Percentiles rank a stretch among this genome's conserved stretches.
Evolutionary conservation across 1,140 invertebrate species (phyloP).

Genomic region (Macrobrachium nipponense): DNA sequence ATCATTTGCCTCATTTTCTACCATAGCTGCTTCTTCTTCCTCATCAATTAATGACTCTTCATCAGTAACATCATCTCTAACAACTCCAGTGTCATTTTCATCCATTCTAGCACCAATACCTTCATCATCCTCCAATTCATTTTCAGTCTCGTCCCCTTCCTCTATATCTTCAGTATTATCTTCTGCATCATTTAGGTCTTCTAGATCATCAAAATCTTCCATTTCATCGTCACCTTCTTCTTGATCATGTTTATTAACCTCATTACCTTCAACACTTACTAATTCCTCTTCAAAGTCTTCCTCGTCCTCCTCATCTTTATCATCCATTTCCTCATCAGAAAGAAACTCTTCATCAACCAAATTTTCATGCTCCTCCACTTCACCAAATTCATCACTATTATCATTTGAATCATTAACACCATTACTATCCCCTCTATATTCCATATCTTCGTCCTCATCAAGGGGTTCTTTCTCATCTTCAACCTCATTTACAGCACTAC

Average conservation of each 20-base stretch:
- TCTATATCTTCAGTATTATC: neutral
- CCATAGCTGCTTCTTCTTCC: neutral
- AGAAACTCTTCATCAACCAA: neutral
- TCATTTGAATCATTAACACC: neutral
- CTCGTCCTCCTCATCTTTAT: neutral
- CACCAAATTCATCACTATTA: neutral
- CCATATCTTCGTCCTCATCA: neutral
- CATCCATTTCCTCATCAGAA: neutral
- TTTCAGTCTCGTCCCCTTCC: neutral
- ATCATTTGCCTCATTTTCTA: no score
- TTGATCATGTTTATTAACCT: neutral
- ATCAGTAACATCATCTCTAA: neutral
- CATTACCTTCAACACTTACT: neutral
- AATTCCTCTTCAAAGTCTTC: neutral
- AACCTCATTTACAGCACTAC: neutral
- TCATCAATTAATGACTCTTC: neutral
- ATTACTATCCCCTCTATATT: neutral
- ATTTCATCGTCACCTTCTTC: neutral
- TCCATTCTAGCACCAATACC: neutral
- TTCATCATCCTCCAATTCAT: neutral
- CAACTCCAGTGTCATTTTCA: neutral
- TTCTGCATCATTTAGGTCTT: neutral
- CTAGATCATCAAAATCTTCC: neutral
- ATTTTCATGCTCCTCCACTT: neutral
- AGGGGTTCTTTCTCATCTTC: neutral